phyloP scores from a whole-genome alignment of 2,113 vertebrate species.

The Vicugna pacos region DNA sequence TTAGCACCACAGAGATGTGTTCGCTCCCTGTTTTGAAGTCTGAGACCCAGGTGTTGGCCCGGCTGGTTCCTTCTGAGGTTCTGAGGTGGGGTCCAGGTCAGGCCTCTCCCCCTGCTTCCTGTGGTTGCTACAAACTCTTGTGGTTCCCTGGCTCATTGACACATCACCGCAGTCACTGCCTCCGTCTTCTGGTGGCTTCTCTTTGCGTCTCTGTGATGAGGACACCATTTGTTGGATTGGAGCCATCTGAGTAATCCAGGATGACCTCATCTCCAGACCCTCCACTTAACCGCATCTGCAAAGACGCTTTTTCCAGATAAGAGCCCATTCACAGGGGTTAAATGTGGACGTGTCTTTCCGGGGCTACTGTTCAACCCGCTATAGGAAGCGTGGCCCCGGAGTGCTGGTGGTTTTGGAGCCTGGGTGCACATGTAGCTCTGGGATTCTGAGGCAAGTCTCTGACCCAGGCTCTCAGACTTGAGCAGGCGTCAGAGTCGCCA shows the following conservation, averaged over 20 bases:
- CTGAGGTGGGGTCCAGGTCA: not conserved
- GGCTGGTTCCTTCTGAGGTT: not conserved
- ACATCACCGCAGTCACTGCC: not conserved
- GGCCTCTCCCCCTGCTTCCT: not conserved
- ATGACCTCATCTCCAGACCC: not conserved
- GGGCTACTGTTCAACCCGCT: not conserved
- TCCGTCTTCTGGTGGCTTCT: not conserved
- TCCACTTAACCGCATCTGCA: not conserved
- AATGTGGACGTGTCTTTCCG: not conserved
- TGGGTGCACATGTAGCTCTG: not conserved
- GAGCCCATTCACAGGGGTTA: not conserved
- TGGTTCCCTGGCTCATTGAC: not conserved
- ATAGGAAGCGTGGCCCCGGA: not conserved
- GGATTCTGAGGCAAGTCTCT: not conserved
- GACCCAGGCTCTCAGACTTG: not conserved
- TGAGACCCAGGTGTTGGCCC: not conserved
- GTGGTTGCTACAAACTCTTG: fast-evolving
- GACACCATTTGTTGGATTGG: not conserved
- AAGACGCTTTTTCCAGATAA: not conserved
- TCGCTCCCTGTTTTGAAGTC: not conserved
- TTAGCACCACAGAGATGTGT: not conserved
- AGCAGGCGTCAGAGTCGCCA: not conserved
- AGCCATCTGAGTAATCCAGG: not conserved
- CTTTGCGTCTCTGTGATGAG: not conserved
- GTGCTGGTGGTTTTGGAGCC: not conserved